Conservation (phyloP, 2,113 vertebrate genomes). For the Eurypyga helias region DNA sequence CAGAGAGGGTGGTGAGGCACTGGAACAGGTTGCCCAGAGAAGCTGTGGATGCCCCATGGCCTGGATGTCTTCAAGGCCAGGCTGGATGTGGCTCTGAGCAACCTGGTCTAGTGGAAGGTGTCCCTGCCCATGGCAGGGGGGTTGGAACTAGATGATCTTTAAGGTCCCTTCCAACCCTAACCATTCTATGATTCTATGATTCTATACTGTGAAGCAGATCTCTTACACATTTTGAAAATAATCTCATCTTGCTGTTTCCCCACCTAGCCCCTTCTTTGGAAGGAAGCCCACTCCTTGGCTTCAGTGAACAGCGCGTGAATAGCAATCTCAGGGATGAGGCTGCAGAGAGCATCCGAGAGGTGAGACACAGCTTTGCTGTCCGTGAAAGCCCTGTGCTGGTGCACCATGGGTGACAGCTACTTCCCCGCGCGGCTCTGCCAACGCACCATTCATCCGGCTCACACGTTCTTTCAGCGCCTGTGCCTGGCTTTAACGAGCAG, state of each 20-base stretch:
- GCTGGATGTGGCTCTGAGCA: too few relatives aligned
- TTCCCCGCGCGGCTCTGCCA: not conserved
- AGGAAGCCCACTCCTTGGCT: not conserved
- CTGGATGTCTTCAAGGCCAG: too few relatives aligned
- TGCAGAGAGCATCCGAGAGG: not conserved
- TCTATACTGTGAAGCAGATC: not conserved
- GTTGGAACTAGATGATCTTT: too few relatives aligned
- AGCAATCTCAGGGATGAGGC: not conserved
- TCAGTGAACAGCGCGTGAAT: not conserved
- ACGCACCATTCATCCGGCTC: not conserved
- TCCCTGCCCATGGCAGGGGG: too few relatives aligned
- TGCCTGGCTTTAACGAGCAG: not conserved
- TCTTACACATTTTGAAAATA: not conserved
- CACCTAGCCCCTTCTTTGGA: not conserved
- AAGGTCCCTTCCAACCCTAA: too few relatives aligned
- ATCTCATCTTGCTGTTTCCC: not conserved
- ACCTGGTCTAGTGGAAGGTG: too few relatives aligned
- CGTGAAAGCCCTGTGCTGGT: not conserved
- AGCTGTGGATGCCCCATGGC: too few relatives aligned
- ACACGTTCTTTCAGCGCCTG: not conserved
- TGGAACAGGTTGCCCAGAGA: too few relatives aligned
- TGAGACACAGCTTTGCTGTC: not conserved
- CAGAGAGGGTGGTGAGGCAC: too few relatives aligned
- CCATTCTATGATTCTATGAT: too few relatives aligned
- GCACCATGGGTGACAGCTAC: not conserved